Evolutionary conservation across 64 coral and sea anemone species (phyloP).

Genomic region (Stichodactyla mertensii): DNA sequence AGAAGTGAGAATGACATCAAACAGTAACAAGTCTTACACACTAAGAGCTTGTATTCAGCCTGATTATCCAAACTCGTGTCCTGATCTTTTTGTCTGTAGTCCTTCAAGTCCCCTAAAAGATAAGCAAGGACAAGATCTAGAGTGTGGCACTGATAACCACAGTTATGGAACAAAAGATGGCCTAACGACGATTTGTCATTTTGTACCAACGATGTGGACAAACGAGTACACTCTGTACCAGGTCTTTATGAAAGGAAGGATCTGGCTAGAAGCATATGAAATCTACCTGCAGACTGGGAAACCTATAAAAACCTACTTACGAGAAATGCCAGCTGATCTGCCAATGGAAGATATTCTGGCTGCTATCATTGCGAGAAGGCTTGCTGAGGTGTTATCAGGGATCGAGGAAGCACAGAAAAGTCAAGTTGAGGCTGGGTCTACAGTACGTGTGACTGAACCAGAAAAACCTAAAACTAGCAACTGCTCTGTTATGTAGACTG

Average conservation of each 20-base stretch:
- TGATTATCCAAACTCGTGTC: slow-evolving; percentile 70
- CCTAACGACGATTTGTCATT: slow-evolving; percentile 69
- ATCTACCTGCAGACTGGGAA: slow-evolving; percentile 49
- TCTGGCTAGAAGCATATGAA: slow-evolving; percentile 92
- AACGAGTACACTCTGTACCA: slow-evolving; percentile 73
- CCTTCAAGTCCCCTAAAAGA: slow-evolving; percentile 36
- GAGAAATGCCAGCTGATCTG: background rate
- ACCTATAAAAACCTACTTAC: slow-evolving; percentile 13
- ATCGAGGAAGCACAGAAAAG: background rate
- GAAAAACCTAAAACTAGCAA: background rate
- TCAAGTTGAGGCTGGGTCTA: background rate
- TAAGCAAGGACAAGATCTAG: background rate
- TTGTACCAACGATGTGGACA: slow-evolving; percentile 32
- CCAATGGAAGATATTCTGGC: background rate
- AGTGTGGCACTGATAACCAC: background rate
- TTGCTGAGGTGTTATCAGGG: background rate
- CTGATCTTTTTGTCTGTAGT: slow-evolving; percentile 49
- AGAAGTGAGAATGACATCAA: slow-evolving; percentile 47
- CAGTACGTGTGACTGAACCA: background rate
- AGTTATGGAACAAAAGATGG: slow-evolving; percentile 55
- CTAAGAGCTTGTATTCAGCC: slow-evolving; percentile 43
- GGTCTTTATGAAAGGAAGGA: slow-evolving; percentile 69
- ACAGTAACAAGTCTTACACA: slow-evolving; percentile 37
- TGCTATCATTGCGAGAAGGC: background rate
- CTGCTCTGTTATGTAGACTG: background rate